Conservation (phyloP, 2,113 vertebrate genomes). For the Sander vitreus region DNA sequence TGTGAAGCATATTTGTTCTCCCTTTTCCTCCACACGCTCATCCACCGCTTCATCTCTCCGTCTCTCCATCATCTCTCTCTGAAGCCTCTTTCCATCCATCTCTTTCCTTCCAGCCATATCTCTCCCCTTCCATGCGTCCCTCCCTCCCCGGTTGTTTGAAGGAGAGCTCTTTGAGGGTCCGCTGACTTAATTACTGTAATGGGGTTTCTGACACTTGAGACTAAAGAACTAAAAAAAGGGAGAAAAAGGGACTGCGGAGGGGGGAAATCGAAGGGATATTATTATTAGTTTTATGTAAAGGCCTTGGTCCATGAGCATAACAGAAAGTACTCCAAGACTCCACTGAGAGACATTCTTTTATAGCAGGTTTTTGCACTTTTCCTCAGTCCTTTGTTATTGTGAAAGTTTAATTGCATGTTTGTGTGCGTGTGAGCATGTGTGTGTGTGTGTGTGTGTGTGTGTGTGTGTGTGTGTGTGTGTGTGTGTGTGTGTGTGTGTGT, state of each 20-base stretch:
- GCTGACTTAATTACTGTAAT: conserved; percentile 82
- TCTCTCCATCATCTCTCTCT: conserved; percentile 32
- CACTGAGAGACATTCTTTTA: conserved; percentile 45
- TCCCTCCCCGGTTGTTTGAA: conserved; percentile 62
- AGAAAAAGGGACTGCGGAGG: conserved; percentile 46
- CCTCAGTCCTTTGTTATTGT: conserved; percentile 50
- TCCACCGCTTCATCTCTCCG: conserved; percentile 43
- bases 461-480: background rate
- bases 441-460: conserved; percentile 15
- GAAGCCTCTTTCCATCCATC: conserved; percentile 58
- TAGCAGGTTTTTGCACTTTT: conserved; percentile 52
- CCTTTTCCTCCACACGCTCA: conserved; percentile 27
- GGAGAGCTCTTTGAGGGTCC: conserved; percentile 73
- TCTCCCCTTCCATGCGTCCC: conserved; percentile 58
- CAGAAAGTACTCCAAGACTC: conserved; percentile 50
- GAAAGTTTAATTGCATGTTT: conserved; percentile 55
- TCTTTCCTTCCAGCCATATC: conserved; percentile 59
- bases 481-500: conserved; percentile 16
- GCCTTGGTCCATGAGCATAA: conserved; percentile 41
- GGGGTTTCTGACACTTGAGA: conserved; percentile 80
- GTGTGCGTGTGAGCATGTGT: conserved; percentile 4
- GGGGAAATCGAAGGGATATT: conserved; percentile 57
- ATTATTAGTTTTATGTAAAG: conserved; percentile 66
- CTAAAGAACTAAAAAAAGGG: conserved; percentile 65
- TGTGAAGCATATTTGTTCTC: conserved; percentile 30